Percentiles rank a stretch among this genome's conserved stretches.
Evolutionary conservation across 1,140 invertebrate genomes (phyloP).

Genomic region (Drosophila dunni): DNA sequence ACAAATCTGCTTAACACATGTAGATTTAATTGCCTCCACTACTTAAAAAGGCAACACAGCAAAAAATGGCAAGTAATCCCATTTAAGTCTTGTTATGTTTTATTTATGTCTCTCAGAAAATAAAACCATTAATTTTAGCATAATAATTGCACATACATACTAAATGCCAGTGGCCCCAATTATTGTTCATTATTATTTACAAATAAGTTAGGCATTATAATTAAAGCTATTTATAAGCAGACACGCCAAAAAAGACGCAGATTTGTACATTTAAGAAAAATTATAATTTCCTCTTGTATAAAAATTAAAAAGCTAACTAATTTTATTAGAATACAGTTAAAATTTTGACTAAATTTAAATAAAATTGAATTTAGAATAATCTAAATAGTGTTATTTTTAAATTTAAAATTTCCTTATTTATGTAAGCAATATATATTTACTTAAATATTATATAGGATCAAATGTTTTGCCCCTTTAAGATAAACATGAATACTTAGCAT

Average conservation of each 20-base stretch:
- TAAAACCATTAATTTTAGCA: slow-evolving; percentile 11
- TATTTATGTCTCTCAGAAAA: slow-evolving; percentile 8
- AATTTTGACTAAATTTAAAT: too few relatives aligned
- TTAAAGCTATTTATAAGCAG: slow-evolving; percentile 3
- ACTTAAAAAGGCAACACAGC: background rate
- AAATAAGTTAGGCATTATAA: background rate
- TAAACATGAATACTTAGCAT: background rate
- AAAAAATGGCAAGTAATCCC: background rate
- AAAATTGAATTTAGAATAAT: too few relatives aligned
- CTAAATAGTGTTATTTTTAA: too few relatives aligned
- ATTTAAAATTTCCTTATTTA: too few relatives aligned
- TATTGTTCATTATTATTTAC: slow-evolving; percentile 15
- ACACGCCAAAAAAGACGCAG: too few relatives aligned
- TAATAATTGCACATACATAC: slow-evolving; percentile 26
- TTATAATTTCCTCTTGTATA: background rate
- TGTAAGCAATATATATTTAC: too few relatives aligned
- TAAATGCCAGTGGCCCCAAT: slow-evolving; percentile 2
- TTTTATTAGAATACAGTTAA: too few relatives aligned
- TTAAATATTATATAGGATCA: too few relatives aligned
- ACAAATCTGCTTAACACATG: background rate
- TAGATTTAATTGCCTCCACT: slow-evolving; percentile 42
- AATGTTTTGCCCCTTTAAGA: background rate
- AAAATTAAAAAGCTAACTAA: too few relatives aligned
- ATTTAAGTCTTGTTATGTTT: background rate
- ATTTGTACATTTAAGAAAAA: background rate